Evolutionary conservation across 2,797 vertebrate species (phyloP).

Genomic region (Danio aesculapii): DNA sequence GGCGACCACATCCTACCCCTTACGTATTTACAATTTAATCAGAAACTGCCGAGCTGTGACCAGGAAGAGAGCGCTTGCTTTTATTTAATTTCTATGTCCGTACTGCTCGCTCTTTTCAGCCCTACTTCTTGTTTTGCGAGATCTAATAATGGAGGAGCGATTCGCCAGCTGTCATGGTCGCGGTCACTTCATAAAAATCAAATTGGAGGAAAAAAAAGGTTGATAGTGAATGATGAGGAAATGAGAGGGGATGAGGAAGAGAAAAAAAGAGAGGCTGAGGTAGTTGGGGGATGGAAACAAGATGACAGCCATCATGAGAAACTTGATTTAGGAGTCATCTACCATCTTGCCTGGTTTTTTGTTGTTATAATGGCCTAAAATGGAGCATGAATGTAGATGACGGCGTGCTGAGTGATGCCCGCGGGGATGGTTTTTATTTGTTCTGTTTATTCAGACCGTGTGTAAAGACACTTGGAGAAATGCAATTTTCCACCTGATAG

Average conservation of each 20-base stretch:
- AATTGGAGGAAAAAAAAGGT: conserved; percentile 49
- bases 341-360: conserved; percentile 31
- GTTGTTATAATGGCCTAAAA: conserved; percentile 46
- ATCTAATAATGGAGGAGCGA: conserved; percentile 54
- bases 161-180: conserved; percentile 49
- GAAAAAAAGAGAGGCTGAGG: conserved; percentile 4
- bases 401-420: conserved; percentile 20
- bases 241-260: background rate
- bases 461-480: conserved; percentile 37
- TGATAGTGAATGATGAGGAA: conserved; percentile 14
- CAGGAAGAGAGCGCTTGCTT: conserved; percentile 54
- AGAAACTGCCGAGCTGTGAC: conserved; percentile 62
- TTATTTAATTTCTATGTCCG: conserved; percentile 38
- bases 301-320: conserved; percentile 33
- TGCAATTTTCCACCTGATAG: conserved; percentile 43
- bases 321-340: conserved; percentile 51
- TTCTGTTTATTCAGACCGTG: conserved; percentile 36
- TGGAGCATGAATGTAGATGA: conserved; percentile 41
- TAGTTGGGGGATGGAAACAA: conserved; percentile 22
- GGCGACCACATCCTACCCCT: conserved; percentile 63
- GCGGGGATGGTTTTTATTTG: conserved; percentile 29
- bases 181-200: conserved; percentile 56
- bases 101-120: background rate
- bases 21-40: conserved; percentile 65
- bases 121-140: conserved; percentile 30